phyloP scores from a whole-genome alignment of 2,113 vertebrate species.

The Tichodroma muraria region DNA sequence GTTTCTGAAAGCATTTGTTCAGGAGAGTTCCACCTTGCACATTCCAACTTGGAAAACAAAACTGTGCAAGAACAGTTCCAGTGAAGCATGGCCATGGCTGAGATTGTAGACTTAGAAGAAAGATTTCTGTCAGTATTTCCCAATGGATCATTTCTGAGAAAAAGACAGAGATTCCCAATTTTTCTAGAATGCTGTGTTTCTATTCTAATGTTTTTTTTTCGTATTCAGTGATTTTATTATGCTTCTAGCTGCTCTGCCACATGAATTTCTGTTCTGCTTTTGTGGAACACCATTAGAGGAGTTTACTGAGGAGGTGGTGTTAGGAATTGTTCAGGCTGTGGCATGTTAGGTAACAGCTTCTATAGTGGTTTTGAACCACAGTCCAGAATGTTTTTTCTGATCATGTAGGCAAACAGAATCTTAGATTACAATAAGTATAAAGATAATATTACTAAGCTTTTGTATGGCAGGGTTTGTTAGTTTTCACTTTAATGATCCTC shows the following conservation, averaged over 20 bases:
- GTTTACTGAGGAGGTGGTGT: neutral
- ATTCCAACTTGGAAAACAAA: neutral
- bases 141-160: neutral
- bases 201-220: neutral
- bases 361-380: neutral
- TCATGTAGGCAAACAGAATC: neutral
- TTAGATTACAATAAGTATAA: neutral
- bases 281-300: neutral
- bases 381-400: neutral
- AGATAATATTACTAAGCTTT: neutral
- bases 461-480: neutral
- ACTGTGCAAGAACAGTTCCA: neutral
- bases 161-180: neutral
- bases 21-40: neutral
- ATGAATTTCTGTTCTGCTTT: neutral
- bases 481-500: neutral
- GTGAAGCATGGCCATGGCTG: neutral
- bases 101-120: neutral
- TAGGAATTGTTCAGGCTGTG: neutral
- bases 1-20: neutral
- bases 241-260: neutral
- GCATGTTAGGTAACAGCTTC: neutral
- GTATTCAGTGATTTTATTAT: neutral
- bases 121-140: neutral
- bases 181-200: neutral